Evolutionary conservation across 92 coral and sea anemone genomes (phyloP), one percentile per base, ranked within the genome.

Genomic region (Galaxea fascicularis): DNA sequence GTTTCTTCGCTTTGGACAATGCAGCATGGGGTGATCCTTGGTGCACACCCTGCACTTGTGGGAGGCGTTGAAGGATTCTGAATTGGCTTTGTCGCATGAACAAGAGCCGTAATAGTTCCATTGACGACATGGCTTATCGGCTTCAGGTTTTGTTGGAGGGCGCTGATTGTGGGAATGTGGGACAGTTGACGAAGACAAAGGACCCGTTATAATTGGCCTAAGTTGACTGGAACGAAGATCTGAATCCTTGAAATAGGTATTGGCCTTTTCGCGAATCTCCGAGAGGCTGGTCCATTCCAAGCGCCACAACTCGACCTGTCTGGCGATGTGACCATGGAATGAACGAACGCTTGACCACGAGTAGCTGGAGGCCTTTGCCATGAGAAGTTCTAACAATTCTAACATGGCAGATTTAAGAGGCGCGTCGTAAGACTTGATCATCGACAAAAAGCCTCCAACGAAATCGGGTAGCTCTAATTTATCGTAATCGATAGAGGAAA

Each of bases 31-130:
- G 27, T 84, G 88, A 27, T 75, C 88, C 24, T 64, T 45, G 11
- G 65, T 15, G 67, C 88, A 84, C 10, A 84, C 88, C 49, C 82
- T 28, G 56, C 88, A 84, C 16, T 25, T 44, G 73, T 84, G 82
- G 64, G 7, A 49, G 11, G 82, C 39, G 31, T 25, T 52, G 65
- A 74, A 85, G 49, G 52, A 4, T 1, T 59, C 20, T 1, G 18
- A 72, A 66, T 41, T 51, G 14, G 30, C 25, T 18, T 63, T 63
- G 25, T 74, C 44, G 62, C 88, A 85, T 26, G 41, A 21, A 30
- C 88, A 85, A 10, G 39, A 5, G 22, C 88, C 83, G 41, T 54
- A 63, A 46, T 85, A 76, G 56, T 85, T 85, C 88, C 88, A 85
- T 4, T 6, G 53, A 5, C 22, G 58, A 53, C 87, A 82, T 5